phyloP scores from a whole-genome alignment of 2,113 vertebrate genomes.

The Ibidorhyncha struthersii region DNA sequence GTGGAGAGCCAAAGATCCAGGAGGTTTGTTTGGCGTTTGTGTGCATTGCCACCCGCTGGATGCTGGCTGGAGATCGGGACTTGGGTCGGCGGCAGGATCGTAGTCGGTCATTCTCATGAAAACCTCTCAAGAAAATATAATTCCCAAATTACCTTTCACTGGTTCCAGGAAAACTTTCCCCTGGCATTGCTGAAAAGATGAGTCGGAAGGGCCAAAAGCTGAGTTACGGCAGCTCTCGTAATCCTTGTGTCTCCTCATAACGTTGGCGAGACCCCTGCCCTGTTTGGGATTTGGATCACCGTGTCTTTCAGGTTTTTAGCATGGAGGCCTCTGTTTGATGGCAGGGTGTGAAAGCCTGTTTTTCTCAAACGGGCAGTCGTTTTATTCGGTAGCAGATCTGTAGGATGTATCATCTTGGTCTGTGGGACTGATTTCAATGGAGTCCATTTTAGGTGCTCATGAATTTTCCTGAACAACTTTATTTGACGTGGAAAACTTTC shows the following conservation, averaged over 20 bases:
- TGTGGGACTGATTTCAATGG: background rate
- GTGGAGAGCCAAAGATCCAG: no score
- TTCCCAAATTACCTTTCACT: background rate
- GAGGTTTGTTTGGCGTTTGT: background rate
- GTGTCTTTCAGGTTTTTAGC: background rate
- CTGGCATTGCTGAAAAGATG: background rate
- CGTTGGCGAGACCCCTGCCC: background rate
- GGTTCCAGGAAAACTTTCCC: background rate
- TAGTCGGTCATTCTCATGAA: background rate
- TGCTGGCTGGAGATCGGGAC: background rate
- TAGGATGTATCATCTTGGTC: background rate
- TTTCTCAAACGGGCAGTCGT: background rate
- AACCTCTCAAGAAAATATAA: background rate
- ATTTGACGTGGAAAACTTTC: background rate
- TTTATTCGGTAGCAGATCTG: background rate
- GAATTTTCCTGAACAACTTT: background rate
- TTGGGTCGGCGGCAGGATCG: background rate
- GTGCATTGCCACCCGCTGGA: background rate
- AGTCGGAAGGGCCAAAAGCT: background rate
- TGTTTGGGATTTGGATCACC: rapidly evolving
- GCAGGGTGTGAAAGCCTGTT: background rate
- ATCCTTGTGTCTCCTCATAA: background rate
- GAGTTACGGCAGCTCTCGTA: background rate
- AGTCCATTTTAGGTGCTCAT: background rate
- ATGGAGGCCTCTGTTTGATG: background rate